Evolutionary conservation across 1,140 invertebrate genomes (phyloP), one percentile per base, ranked within the genome.

Genomic region (Neodiprion virginianus): DNA sequence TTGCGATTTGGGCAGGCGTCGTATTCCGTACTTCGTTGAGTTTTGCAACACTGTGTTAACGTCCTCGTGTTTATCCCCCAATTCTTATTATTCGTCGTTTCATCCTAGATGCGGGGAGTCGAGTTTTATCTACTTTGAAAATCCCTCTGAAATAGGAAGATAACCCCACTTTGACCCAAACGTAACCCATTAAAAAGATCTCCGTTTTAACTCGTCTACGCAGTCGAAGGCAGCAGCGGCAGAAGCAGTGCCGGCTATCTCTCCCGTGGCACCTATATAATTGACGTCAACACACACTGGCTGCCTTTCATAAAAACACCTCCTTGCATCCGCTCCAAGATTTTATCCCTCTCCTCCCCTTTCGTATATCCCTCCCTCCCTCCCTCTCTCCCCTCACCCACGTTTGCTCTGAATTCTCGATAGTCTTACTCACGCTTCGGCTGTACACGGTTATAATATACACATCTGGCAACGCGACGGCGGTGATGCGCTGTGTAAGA

Each of bases 271-370:
- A 88, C 86, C 87, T 88, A 86, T 84, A 86, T 85, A 88, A 86
- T 88, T 88, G 85, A 87, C 86, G 85, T 87, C 86, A 84, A 86
- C 84, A 82, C 83, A 87, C 77, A 86, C 84, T 86, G 84, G 84
- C 84, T 79, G 83, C 81, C 86, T 87, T 87, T 87, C 85, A 87
- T 87, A 86, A 87, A 87, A 87, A 87, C 86, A 87, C 86, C 84
- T 87, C 85, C 85, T 85, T 84, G 86, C 85, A 87, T 87, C 85
- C 85, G 80, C 72, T 79, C 75, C 78, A 78, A 79, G 79, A 81
- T 80, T 78, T 80, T 78, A 76, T 69, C 69, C 75, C 75, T 75
- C 75, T 70, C 50, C 65, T 72, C n/a, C 53, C 11, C 11, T 61
- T 61, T 61, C n/a, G 7, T n/a, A 12, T 12, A 14, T 14, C 53